Conservation (phyloP, 2,888 invertebrate species). For the Acleris sparsana region DNA sequence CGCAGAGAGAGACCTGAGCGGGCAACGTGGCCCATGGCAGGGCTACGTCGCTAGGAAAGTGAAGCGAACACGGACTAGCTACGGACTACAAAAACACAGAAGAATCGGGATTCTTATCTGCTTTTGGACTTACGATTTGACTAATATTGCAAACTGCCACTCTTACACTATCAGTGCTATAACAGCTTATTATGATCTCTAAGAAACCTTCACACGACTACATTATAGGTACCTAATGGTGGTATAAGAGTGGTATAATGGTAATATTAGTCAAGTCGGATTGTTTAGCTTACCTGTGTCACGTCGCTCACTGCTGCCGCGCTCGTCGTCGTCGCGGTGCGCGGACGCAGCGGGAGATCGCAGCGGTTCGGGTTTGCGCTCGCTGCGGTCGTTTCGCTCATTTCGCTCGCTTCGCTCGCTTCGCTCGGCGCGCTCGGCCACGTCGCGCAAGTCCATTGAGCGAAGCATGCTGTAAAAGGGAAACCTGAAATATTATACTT, state of each 20-base stretch:
- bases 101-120: constrained; percentile 13
- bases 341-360: constrained; percentile 71
- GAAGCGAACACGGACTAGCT: constrained; percentile 76
- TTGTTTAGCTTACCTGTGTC: constrained; percentile 65
- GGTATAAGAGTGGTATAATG: constrained; percentile 35
- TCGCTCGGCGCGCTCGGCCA: constrained; percentile 48
- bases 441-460: constrained; percentile 84
- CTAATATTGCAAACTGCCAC: not conserved
- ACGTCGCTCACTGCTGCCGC: constrained; percentile 68
- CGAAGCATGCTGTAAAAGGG: constrained; percentile 85
- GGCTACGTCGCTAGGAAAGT: constrained; percentile 47
- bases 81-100: constrained; percentile 53
- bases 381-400: constrained; percentile 51
- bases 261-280: constrained; percentile 28
- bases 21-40: constrained; percentile 27
- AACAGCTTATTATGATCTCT: not conserved
- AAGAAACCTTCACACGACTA: not conserved
- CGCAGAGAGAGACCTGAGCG: constrained; percentile 54
- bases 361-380: constrained; percentile 78
- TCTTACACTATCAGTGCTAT: not conserved
- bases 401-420: constrained; percentile 42
- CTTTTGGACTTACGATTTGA: constrained; percentile 3
- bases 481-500: not conserved
- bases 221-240: no score
- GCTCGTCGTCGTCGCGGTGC: constrained; percentile 64